Base-by-base conservation (phyloP, 2,113 vertebrate genomes). In the Sula dactylatra region DNA sequence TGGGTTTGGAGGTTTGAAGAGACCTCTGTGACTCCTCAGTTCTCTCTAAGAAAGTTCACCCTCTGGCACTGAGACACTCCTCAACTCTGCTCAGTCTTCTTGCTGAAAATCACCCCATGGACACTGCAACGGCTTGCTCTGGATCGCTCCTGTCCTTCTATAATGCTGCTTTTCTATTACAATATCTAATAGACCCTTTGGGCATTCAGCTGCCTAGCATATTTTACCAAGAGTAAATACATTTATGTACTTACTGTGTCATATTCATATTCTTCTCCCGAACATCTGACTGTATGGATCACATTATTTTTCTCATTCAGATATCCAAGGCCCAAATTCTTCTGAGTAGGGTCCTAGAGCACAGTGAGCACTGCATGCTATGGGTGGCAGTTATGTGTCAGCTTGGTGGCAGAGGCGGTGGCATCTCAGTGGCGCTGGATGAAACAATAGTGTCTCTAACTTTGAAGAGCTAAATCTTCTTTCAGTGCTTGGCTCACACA, bases 131-230 rank as follows among this genome's bases (percentile, higher is more conserved):
- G 74, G 42, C 25, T 27, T 54, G 67, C 44, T 61, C 25, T 9
- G 25, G 17, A n/a, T 55, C 0, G 0, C n/a, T 50, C 62, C 73
- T 25, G 9, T 26, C 77, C 34, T 47, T 59, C 71, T 45, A 5
- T 5, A 56, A 10, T 4, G 16, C 52, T 52, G 31, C 50, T 59
- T 69, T 85, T 36, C 32, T 15, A 11, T 47, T 15, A 19, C 25
- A 45, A 6, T 6, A 38, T 5, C 44, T 45, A 78, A 52, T 8
- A 34, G 47, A 10, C 7, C 36, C 66, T 34, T 3, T 3, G 13
- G n/a, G 70, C 36, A 8, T 16, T 34, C 20, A 36, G 42, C 45
- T 59, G 9, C 27, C 42, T 5, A 17, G 38, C 4, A 7, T 11
- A 1, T 38, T 49, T 82, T 50, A 25, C 29, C 26, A 13, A 34